Evolutionary conservation across 2,797 vertebrate species (phyloP).

Genomic region (Pygocentrus nattereri): DNA sequence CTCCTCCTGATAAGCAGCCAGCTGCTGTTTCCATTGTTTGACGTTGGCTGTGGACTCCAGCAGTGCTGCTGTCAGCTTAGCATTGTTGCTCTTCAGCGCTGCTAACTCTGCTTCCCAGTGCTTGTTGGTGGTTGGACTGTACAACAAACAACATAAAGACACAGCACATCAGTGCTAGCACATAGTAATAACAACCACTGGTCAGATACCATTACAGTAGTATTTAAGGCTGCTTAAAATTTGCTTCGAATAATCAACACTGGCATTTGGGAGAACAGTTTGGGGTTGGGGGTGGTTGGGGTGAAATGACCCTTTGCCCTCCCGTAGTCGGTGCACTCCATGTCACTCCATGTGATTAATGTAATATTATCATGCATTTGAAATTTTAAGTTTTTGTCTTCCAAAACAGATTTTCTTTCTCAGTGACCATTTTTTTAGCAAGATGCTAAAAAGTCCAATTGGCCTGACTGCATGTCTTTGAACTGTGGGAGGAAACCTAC

Average conservation of each 20-base stretch:
- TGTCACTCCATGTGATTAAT: no score
- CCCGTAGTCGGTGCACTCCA: no score
- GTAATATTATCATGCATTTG: no score
- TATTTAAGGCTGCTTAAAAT: not conserved
- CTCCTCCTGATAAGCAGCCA: slow-evolving; percentile 97
- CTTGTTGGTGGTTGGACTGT: slow-evolving; percentile 95
- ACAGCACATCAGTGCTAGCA: not conserved
- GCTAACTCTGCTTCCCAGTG: slow-evolving; percentile 98
- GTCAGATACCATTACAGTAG: no score
- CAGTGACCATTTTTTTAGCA: no score
- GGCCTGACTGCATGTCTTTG: no score
- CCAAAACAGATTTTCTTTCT: no score
- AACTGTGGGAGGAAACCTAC: no score
- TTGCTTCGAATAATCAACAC: not conserved
- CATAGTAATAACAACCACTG: not conserved
- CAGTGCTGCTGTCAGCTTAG: slow-evolving; percentile 95
- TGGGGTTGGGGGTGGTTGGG: no score
- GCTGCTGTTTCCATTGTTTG: slow-evolving; percentile 99
- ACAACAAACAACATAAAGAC: slow-evolving; percentile 57
- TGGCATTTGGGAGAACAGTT: not conserved
- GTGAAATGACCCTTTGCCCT: no score
- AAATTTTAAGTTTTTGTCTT: no score
- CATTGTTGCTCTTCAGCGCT: slow-evolving; percentile 97
- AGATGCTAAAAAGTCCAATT: no score
- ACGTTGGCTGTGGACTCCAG: slow-evolving; percentile 98